These are phyloP conservation scores for Pristionchus japonicus DNA, from an alignment of 2,888 invertebrate genomes.

Conservation along the genomic window DNA sequence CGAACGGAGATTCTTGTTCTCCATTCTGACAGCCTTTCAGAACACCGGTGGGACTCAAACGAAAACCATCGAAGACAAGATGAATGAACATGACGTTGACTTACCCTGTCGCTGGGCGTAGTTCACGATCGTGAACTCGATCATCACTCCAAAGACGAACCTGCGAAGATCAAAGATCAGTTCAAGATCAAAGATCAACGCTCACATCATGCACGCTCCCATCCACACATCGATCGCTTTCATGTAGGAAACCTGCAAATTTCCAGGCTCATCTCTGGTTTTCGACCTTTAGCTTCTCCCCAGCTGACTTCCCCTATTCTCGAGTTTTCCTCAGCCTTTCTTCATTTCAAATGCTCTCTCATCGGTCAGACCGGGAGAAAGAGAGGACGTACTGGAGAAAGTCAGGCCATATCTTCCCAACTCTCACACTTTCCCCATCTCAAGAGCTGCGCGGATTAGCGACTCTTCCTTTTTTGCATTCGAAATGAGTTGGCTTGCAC, in stretches of 20 bases:
- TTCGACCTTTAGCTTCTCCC: not conserved
- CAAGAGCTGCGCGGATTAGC: not conserved
- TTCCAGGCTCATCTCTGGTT: not conserved
- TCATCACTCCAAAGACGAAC: slow-evolving; percentile 70
- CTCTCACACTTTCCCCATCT: not conserved
- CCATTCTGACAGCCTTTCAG: not conserved
- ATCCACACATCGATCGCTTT: slow-evolving; percentile 72
- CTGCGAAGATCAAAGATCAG: slow-evolving; percentile 50
- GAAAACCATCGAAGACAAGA: not conserved
- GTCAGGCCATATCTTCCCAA: no score
- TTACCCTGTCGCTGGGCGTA: slow-evolving; percentile 67
- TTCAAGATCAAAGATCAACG: slow-evolving; percentile 27
- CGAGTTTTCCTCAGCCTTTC: no score
- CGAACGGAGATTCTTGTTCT: not conserved
- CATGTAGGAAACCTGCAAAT: slow-evolving; percentile 61
- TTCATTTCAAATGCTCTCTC: no score
- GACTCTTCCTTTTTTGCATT: not conserved
- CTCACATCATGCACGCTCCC: slow-evolving; percentile 70
- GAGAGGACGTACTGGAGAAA: no score
- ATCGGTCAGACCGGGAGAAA: no score
- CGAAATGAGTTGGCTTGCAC: not conserved
- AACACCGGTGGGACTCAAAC: not conserved
- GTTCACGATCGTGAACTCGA: slow-evolving; percentile 69
- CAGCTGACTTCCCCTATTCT: not conserved
- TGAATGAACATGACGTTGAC: not conserved